A percentile compares a stretch with the other conserved stretches of the same genome.
These are phyloP conservation scores for Montipora efflorescens DNA, from an alignment of 64 coral and sea anemone species.

Conservation along the genomic window DNA sequence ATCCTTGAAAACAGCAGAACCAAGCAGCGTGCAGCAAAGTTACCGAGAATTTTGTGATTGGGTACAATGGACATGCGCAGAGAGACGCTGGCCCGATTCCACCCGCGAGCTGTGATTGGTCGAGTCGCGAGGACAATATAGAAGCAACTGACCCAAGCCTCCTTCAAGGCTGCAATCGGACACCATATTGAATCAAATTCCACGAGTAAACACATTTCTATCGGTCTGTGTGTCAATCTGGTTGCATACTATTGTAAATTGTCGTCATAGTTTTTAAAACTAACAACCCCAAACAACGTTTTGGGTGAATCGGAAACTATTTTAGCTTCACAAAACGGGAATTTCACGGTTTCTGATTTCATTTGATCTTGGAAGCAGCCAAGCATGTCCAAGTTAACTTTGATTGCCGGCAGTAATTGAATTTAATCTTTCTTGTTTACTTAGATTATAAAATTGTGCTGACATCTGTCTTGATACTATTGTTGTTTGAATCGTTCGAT, in stretches of 20 bases:
- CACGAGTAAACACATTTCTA: conserved; percentile 31
- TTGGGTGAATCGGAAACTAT: background rate
- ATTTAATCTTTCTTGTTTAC: conserved; percentile 51
- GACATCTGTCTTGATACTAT: conserved; percentile 46
- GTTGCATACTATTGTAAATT: background rate
- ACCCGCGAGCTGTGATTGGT: conserved; percentile 86
- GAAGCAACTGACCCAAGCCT: conserved; percentile 38
- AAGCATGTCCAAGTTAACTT: conserved; percentile 30
- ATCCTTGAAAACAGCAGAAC: conserved; percentile 81
- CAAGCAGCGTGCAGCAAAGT: conserved; percentile 61
- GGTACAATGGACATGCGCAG: conserved; percentile 77
- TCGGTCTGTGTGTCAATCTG: conserved; percentile 39
- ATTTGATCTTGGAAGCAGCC: background rate
- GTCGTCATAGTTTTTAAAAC: background rate
- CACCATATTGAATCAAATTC: conserved; percentile 24
- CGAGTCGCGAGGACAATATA: conserved; percentile 34
- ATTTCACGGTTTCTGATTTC: conserved; percentile 31
- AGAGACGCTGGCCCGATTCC: conserved; percentile 71
- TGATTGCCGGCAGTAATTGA: conserved; percentile 40
- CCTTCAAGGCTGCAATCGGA: conserved; percentile 27
- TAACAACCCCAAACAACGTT: background rate
- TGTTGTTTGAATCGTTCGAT: background rate
- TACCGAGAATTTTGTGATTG: conserved; percentile 89
- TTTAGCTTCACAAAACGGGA: background rate
- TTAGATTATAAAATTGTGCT: conserved; percentile 42